Evolutionary conservation across 2,888 invertebrate species (phyloP).

Genomic region (Drosophila setosimentum): DNA sequence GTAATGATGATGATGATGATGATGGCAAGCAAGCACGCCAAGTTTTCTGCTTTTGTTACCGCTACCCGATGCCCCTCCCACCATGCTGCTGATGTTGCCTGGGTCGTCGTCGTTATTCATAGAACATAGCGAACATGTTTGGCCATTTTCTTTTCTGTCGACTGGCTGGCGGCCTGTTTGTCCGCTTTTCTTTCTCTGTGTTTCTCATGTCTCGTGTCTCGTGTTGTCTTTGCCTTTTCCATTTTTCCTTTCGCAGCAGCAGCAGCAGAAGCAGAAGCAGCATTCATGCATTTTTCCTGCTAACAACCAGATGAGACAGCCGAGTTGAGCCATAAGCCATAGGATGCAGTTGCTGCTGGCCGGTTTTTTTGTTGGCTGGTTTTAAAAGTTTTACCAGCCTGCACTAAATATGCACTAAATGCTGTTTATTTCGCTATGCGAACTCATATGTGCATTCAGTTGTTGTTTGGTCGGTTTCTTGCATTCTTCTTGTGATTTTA

Average conservation of each 20-base stretch:
- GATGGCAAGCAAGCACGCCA: conserved; percentile 73
- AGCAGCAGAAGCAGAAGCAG: conserved; percentile 41
- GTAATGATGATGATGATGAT: conserved; percentile 21
- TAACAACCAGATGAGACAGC: conserved; percentile 64
- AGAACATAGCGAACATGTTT: conserved; percentile 66
- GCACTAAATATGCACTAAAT: conserved; percentile 76
- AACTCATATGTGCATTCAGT: conserved; percentile 35
- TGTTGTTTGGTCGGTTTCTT: conserved; percentile 30
- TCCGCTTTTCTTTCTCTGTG: conserved; percentile 69
- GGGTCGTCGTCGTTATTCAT: conserved; percentile 50
- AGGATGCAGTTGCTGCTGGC: conserved; percentile 39
- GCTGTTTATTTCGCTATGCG: conserved; percentile 63
- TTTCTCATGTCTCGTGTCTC: conserved; percentile 41
- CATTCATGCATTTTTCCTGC: conserved; percentile 82
- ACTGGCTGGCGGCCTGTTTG: conserved; percentile 68
- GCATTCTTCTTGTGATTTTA: conserved; percentile 10
- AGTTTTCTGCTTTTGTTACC: conserved; percentile 57
- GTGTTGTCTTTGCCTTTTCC: conserved; percentile 64
- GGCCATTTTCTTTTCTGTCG: conserved; percentile 62
- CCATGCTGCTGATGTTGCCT: conserved; percentile 11
- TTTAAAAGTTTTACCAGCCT: conserved; percentile 53
- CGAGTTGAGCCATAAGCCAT: neutral
- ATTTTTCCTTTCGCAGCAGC: conserved; percentile 20
- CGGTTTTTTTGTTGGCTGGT: conserved; percentile 55
- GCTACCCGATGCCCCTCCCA: neutral